These are phyloP conservation scores for Ramphastos sulfuratus DNA, from an alignment of 2,113 vertebrate genomes.

Conservation along the genomic window DNA sequence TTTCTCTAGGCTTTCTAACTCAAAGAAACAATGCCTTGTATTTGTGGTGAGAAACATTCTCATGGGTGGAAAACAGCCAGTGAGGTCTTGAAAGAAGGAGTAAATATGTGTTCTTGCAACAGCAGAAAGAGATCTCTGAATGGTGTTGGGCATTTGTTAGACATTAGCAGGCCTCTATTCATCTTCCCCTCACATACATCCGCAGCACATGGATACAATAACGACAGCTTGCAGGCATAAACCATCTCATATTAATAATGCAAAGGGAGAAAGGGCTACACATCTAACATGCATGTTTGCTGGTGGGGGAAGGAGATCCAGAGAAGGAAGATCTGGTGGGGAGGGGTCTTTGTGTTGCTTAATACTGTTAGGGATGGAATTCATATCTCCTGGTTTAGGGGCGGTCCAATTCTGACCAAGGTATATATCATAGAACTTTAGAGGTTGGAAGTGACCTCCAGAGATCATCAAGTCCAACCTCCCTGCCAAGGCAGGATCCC, in stretches of 20 bases:
- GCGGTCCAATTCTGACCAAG: too few species aligned
- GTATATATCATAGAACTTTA: too few species aligned
- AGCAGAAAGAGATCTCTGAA: conserved; percentile 3
- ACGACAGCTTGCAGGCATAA: conserved; percentile 41
- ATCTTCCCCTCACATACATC: conserved; percentile 38
- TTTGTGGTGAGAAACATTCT: conserved; percentile 24
- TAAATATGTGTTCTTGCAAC: conserved; percentile 7
- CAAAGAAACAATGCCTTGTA: background rate
- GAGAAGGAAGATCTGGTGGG: background rate
- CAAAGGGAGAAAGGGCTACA: background rate
- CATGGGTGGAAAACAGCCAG: conserved; percentile 7
- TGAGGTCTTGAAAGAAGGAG: conserved; percentile 16
- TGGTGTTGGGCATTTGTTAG: conserved; percentile 55
- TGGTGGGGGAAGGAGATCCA: background rate
- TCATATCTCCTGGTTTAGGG: too few species aligned
- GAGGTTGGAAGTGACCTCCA: too few species aligned
- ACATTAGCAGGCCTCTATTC: conserved; percentile 39
- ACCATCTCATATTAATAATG: conserved; percentile 15
- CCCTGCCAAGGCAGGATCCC: too few species aligned
- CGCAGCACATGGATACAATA: conserved; percentile 53
- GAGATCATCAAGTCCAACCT: too few species aligned
- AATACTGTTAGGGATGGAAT: background rate
- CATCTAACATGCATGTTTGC: background rate
- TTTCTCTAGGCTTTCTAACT: conserved; percentile 9
- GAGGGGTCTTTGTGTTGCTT: background rate